Evolutionary conservation across 2,113 vertebrate species (phyloP), one percentile per base, ranked within the genome.

Genomic region (Fregetta grallaria): DNA sequence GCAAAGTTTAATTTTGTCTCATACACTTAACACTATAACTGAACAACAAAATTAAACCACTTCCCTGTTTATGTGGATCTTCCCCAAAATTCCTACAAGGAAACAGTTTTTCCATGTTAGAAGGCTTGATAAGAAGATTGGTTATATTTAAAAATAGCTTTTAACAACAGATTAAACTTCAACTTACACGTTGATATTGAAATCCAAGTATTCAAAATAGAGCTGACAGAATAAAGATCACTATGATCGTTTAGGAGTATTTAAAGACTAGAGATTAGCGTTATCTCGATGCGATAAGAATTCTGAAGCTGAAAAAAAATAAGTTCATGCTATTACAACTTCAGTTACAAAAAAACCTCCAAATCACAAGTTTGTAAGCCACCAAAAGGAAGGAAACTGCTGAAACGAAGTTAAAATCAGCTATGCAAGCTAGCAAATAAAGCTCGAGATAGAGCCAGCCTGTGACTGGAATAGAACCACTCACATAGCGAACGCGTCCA

Each of bases 1-100:
- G 90, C 90, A 62, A 94, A 93, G 95, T 94, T 96, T 97, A 95
- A 96, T 96, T 96, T 95, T 88, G 78, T 96, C 96, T 96, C 42
- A 3, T 61, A 55, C 42, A 72, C 71, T 90, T 82, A 72, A 76
- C 92, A 66, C 86, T 77, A 29, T 40, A 91, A 95, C 79, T 77
- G 59, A 77, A 90, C 56, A 89, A 81, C 90, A 87, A 90, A 93
- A 94, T 84, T 65, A 89, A 96, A 91, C 67, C 86, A 79, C 70
- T 94, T 87, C 58, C 82, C 79, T 81, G 71, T 81, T 94, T 86
- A 71, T 58, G 72, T 52, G 34, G 23, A 18, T 65, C 72, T 74
- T 71, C 42, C 73, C 32, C 62, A 71, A 77, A 93, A 88, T 88
- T 97, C 94, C 92, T 96, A 94, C 83, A 96, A 93, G 45, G 44